Percentiles rank a stretch among this genome's conserved stretches.
These are phyloP conservation scores for Sinella curviseta DNA, from an alignment of 1,140 invertebrate species.

Conservation along the genomic window DNA sequence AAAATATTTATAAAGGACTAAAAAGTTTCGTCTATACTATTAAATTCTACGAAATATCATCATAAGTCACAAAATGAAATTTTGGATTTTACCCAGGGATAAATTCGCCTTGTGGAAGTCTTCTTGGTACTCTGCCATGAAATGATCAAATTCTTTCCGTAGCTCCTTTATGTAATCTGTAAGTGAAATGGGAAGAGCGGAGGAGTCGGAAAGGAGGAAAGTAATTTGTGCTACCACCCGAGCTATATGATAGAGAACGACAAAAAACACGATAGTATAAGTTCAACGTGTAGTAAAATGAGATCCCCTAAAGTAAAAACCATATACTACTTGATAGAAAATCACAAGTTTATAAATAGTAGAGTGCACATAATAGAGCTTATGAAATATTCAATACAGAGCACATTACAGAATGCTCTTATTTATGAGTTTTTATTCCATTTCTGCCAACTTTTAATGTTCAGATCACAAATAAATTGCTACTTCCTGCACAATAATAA, in stretches of 20 bases:
- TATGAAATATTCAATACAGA: slow-evolving; percentile 1
- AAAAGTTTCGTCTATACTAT: neutral
- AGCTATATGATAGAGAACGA: neutral
- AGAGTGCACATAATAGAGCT: no score
- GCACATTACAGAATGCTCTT: no score
- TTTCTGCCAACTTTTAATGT: no score
- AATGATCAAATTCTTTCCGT: slow-evolving; percentile 44
- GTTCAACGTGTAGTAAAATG: neutral
- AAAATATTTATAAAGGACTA: neutral
- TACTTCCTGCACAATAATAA: no score
- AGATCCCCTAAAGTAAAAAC: neutral
- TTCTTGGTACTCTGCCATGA: slow-evolving; percentile 46
- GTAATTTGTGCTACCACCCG: slow-evolving; percentile 24
- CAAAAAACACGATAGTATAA: neutral
- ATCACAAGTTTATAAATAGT: no score
- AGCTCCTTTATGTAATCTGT: slow-evolving; percentile 48
- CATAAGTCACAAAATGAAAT: slow-evolving; percentile 5
- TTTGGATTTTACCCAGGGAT: slow-evolving; percentile 41
- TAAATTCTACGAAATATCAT: neutral
- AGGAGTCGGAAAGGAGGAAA: slow-evolving; percentile 35
- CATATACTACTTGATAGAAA: no score
- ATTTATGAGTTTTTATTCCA: no score
- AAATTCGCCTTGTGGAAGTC: slow-evolving; percentile 47
- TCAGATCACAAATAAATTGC: no score
- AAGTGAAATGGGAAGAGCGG: slow-evolving; percentile 45